A percentile compares a stretch with the other conserved stretches of the same genome.
phyloP scores from a whole-genome alignment of 30 jellyfish, hydroid and myxozoan genomes.

The Aurelia aurita region DNA sequence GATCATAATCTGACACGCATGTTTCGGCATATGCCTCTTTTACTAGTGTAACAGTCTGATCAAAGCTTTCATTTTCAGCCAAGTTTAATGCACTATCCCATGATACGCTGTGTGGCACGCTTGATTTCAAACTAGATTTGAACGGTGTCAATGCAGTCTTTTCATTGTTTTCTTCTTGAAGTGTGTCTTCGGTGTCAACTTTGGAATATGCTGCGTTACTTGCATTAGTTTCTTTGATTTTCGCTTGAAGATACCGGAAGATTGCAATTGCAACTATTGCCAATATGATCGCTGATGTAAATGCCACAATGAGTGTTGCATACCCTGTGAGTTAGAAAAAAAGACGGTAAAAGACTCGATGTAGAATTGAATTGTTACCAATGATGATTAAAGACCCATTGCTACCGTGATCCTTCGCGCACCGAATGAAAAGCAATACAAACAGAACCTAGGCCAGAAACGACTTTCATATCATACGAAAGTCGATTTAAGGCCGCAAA shows the following conservation, averaged over 20 bases:
- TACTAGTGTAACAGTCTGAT: not conserved
- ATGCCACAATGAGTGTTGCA: conserved; percentile 8
- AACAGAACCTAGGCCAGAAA: no score
- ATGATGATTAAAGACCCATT: no score
- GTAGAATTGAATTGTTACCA: no score
- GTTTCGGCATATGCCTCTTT: conserved; percentile 47
- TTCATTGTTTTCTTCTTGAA: not conserved
- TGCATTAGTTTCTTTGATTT: not conserved
- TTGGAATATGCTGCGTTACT: conserved; percentile 6
- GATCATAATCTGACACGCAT: conserved; percentile 34
- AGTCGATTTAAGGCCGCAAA: no score
- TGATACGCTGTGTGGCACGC: not conserved
- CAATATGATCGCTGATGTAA: conserved; percentile 14
- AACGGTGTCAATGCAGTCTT: not conserved
- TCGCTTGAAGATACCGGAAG: conserved; percentile 11
- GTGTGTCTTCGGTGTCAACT: not conserved
- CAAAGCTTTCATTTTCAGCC: not conserved
- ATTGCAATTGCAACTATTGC: conserved; percentile 9
- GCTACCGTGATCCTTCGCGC: no score
- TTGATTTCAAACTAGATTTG: not conserved
- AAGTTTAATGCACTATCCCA: not conserved
- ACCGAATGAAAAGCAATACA: no score
- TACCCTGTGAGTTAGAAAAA: conserved; percentile 20
- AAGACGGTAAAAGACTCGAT: no score
- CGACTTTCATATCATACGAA: no score